Conservation (phyloP, 2,888 invertebrate species). For the Uloborus plumipes region DNA sequence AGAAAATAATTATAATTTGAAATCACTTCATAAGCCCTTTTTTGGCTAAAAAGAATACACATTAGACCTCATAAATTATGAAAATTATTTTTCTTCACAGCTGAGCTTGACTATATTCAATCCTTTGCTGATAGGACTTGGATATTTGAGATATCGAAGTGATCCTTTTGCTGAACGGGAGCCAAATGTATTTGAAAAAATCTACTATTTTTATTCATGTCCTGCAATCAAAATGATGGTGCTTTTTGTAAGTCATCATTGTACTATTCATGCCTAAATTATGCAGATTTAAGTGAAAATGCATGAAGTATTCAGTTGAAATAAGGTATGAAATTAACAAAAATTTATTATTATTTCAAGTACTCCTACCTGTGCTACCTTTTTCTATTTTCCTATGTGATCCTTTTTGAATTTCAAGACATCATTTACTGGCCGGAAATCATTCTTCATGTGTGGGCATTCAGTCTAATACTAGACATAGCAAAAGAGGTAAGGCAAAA, state of each 20-base stretch:
- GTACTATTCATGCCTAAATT: not conserved
- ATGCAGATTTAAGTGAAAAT: not conserved
- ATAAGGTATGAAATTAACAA: not conserved
- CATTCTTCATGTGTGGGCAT: constrained; percentile 70
- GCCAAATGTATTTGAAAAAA: constrained; percentile 62
- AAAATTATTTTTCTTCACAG: constrained; percentile 10
- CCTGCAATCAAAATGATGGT: constrained; percentile 63
- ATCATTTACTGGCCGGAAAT: constrained; percentile 69
- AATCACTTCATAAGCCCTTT: too few relatives aligned
- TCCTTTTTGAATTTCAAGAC: constrained; percentile 71
- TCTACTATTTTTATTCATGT: constrained; percentile 53
- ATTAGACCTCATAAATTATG: not conserved
- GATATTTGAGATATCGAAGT: constrained; percentile 44
- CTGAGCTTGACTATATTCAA: constrained; percentile 65
- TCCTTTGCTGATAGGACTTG: constrained; percentile 66
- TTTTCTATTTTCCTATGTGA: constrained; percentile 71
- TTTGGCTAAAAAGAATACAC: too few relatives aligned
- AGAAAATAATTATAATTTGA: too few relatives aligned
- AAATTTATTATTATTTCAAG: constrained; percentile 26
- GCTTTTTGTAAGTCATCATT: constrained; percentile 54
- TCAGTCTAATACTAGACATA: constrained; percentile 70
- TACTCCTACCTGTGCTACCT: constrained; percentile 70
- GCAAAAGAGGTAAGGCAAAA: constrained; percentile 68
- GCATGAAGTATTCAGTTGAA: not conserved
- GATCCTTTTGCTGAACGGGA: constrained; percentile 64